Evolutionary conservation across 2,797 vertebrate species (phyloP).

Genomic region (Brachyrhaphis roseni): DNA sequence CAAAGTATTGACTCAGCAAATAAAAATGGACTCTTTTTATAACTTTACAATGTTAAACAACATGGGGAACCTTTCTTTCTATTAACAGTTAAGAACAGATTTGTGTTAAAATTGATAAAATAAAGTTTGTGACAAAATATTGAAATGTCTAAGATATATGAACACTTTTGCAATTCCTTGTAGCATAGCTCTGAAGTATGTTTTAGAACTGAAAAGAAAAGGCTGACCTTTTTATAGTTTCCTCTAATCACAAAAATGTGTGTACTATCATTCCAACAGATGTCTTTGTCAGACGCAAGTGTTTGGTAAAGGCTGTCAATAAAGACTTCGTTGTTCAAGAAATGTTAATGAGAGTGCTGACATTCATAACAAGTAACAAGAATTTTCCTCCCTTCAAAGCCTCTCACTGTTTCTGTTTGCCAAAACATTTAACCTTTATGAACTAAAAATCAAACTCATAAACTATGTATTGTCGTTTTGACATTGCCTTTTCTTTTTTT

Average conservation of each 20-base stretch:
- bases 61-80: neutral
- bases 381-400: conserved; percentile 53
- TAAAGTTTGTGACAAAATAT: neutral
- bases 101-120: neutral
- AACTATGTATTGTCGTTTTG: conserved; percentile 6
- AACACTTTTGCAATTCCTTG: neutral
- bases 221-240: conserved; percentile 20
- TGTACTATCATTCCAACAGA: conserved; percentile 57
- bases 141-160: neutral
- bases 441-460: conserved; percentile 14
- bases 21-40: neutral
- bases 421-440: conserved; percentile 52
- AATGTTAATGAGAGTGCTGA: conserved; percentile 70
- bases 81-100: neutral
- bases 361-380: conserved; percentile 64
- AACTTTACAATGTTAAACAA: neutral
- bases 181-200: neutral
- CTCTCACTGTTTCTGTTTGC: conserved; percentile 60
- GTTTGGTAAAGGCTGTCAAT: conserved; percentile 58
- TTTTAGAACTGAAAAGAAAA: conserved; percentile 15
- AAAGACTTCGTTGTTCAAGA: conserved; percentile 72
- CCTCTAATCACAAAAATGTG: conserved; percentile 38
- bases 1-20: neutral
- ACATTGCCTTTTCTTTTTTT: neutral
- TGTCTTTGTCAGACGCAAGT: conserved; percentile 53